Conservation (phyloP, 2,888 invertebrate species). For the Alcis repandata region DNA sequence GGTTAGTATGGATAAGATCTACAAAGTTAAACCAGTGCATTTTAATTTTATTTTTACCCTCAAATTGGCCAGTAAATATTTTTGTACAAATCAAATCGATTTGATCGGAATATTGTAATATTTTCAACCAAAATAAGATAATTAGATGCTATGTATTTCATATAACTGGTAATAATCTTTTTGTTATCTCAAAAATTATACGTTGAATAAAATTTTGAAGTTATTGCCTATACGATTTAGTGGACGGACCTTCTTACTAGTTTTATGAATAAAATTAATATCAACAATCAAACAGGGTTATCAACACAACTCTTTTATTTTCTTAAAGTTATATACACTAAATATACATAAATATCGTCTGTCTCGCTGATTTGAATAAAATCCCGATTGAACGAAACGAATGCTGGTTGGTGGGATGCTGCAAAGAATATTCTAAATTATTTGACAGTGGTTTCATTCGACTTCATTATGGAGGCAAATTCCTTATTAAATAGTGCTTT, state of each 20-base stretch:
- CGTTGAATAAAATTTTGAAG: background rate
- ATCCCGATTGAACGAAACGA: constrained; percentile 55
- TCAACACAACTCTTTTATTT: constrained; percentile 48
- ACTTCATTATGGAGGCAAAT: constrained; percentile 43
- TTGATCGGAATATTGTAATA: background rate
- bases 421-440: constrained; percentile 56
- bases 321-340: constrained; percentile 40
- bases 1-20: constrained; percentile 24
- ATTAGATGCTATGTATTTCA: background rate
- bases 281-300: constrained; percentile 26
- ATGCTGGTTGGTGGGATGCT: constrained; percentile 44
- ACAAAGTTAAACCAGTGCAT: background rate
- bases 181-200: background rate
- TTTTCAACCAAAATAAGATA: no score
- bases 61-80: background rate
- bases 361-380: constrained; percentile 62
- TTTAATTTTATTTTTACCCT: background rate
- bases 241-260: background rate
- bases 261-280: constrained; percentile 2
- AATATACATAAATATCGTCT: constrained; percentile 48
- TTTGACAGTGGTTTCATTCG: constrained; percentile 52
- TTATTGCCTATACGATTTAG: background rate
- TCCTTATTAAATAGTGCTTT: constrained; percentile 31
- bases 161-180: background rate
- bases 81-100: background rate